phyloP scores from a whole-genome alignment of 2,888 invertebrate genomes.

The Torymus tubicola region DNA sequence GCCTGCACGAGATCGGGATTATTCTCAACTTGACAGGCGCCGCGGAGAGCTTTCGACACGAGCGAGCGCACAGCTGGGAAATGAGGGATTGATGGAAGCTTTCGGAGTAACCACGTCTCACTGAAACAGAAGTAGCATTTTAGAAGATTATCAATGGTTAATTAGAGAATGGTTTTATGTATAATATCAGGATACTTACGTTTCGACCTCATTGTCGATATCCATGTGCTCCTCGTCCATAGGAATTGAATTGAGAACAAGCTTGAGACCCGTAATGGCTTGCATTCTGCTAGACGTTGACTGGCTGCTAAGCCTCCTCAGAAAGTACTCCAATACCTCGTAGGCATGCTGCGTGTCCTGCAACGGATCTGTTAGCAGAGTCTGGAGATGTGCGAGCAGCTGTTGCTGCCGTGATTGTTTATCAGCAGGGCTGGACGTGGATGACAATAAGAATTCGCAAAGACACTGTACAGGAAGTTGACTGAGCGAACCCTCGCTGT shows the following conservation, averaged over 20 bases:
- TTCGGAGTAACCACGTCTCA: conserved; percentile 80
- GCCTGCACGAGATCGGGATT: conserved; percentile 88
- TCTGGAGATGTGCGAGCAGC: conserved; percentile 82
- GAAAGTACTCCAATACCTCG: conserved; percentile 93
- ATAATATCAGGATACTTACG: conserved; percentile 62
- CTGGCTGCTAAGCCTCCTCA: conserved; percentile 89
- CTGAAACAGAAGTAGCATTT: conserved; percentile 61
- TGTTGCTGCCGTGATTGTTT: conserved; percentile 88
- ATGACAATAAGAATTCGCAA: conserved; percentile 93
- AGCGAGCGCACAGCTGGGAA: conserved; percentile 85
- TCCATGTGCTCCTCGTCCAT: conserved; percentile 76
- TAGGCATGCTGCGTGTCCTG: conserved; percentile 82
- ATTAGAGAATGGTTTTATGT: neutral
- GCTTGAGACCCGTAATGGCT: conserved; percentile 85
- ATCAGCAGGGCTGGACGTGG: conserved; percentile 80
- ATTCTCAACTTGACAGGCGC: conserved; percentile 94
- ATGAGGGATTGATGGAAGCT: conserved; percentile 86
- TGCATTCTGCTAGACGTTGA: conserved; percentile 87
- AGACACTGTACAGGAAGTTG: conserved; percentile 97
- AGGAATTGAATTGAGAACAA: conserved; percentile 80
- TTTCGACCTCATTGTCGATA: conserved; percentile 70
- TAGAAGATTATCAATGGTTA: too few species aligned
- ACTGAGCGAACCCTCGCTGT: conserved; percentile 90
- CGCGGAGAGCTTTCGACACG: conserved; percentile 85
- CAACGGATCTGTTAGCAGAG: conserved; percentile 78